Evolutionary conservation across 2,797 vertebrate genomes (phyloP).

Genomic region (Echiichthys vipera): DNA sequence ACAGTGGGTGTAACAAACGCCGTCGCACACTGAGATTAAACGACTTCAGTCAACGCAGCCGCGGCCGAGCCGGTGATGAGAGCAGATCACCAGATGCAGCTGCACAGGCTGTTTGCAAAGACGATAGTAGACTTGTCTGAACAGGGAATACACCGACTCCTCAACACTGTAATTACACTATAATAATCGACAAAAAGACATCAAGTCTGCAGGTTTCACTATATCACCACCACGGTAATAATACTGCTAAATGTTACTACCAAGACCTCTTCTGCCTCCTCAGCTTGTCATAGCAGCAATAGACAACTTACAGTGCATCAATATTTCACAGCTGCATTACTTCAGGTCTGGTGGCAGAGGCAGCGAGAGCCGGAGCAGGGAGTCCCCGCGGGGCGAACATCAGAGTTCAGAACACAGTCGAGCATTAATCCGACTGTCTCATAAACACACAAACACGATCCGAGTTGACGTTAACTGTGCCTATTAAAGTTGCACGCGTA

Average conservation of each 20-base stretch:
- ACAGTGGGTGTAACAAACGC: slow-evolving; percentile 3
- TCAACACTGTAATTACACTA: slow-evolving; percentile 21
- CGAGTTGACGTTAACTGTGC: background rate
- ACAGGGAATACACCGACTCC: slow-evolving; percentile 22
- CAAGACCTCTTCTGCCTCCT: slow-evolving; percentile 18
- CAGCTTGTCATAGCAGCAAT: slow-evolving; percentile 31
- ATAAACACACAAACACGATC: background rate
- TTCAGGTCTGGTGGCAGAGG: slow-evolving; percentile 74
- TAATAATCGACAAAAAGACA: background rate
- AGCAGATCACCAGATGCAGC: slow-evolving; percentile 17
- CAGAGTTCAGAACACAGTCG: slow-evolving; percentile 52
- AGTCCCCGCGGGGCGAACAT: slow-evolving; percentile 3
- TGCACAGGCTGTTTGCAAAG: slow-evolving; percentile 24
- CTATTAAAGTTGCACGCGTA: too few relatives aligned
- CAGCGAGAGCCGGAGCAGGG: slow-evolving; percentile 11
- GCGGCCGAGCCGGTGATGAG: background rate
- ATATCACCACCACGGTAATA: background rate
- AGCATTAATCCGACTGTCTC: slow-evolving; percentile 29
- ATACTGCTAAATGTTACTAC: background rate
- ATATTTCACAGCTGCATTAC: slow-evolving; percentile 76
- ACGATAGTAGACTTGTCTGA: slow-evolving; percentile 36
- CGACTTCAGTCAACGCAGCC: background rate
- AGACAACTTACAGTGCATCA: slow-evolving; percentile 66
- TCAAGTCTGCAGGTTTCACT: slow-evolving; percentile 12
- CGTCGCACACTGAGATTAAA: slow-evolving; percentile 18